Percentiles rank a stretch among this genome's conserved stretches.
phyloP scores from a whole-genome alignment of 2,113 vertebrate genomes.

The Brachionichthys hirsutus region DNA sequence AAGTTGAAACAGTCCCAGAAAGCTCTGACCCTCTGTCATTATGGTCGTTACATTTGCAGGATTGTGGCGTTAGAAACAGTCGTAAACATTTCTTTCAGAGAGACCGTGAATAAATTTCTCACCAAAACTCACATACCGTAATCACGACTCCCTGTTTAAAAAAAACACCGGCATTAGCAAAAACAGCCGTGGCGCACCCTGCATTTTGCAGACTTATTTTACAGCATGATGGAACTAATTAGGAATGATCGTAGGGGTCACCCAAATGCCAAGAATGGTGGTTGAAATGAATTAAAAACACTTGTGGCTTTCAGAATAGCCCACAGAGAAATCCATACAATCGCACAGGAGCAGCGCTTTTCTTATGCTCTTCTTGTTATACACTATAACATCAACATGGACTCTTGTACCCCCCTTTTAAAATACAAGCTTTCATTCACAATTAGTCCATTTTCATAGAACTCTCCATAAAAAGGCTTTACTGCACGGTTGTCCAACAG shows the following conservation, averaged over 20 bases:
- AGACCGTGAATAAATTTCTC: constrained; percentile 32
- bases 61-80: background rate
- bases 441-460: constrained; percentile 51
- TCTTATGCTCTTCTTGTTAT: background rate
- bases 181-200: constrained; percentile 16
- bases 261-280: constrained; percentile 25
- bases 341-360: constrained; percentile 22
- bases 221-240: constrained; percentile 28
- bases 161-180: constrained; percentile 16
- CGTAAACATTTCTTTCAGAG: constrained; percentile 6
- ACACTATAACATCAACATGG: constrained; percentile 21
- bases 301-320: constrained; percentile 4
- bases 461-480: constrained; percentile 51
- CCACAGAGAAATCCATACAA: background rate
- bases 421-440: constrained; percentile 41
- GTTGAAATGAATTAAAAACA: constrained; percentile 5
- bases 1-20: constrained; percentile 19
- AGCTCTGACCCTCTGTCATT: constrained; percentile 15
- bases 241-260: constrained; percentile 18
- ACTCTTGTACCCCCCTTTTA: constrained; percentile 18
- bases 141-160: constrained; percentile 16
- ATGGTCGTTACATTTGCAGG: constrained; percentile 10
- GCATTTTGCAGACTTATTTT: constrained; percentile 24
- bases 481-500: constrained; percentile 25
- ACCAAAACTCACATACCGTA: constrained; percentile 22